Base-by-base conservation (phyloP, 2,113 vertebrate species). In the Lepisosteus oculatus region DNA sequence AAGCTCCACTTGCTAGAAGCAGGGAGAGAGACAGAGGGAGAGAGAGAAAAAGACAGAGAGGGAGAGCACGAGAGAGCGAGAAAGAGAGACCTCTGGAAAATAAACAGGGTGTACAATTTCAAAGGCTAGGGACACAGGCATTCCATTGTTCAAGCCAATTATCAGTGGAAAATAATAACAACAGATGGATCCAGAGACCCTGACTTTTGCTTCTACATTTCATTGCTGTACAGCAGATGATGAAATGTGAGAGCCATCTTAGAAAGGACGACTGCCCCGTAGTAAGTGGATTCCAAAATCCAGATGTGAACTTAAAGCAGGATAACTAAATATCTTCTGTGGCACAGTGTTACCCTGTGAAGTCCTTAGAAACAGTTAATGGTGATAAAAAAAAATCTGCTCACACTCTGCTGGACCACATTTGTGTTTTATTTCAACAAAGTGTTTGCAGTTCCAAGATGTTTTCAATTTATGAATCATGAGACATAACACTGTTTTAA, bases 111-210 rank as follows among this genome's bases (percentile, higher is more conserved):
- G 89, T 97, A 91, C 84, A 80, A 93, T 98, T 98, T 97, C 96
- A 98, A 98, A 97, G 95, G 91, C 93, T 86, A 92, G 91, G 94
- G 94, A 93, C 90, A 96, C 93, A 97, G 93, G 93, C 96, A 98
- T 98, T 95, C 95, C 96, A 96, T 97, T 98, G 97, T 97, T 96
- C 92, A 87, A 92, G 93, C 95, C 95, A 99, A 98, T 98, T 98
- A 98, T 98, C 95, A 95, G 95, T 91, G 89, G 94, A 96, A 98
- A 98, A 97, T 97, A 98, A 98, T 95, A 99, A 99, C 96, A 98
- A 94, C 96, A 99, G 96, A 98, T 97, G 96, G 95, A 95, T 94
- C 93, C 89, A 94, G 94, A 96, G 90, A 92, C 90, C 94, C 93
- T 95, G 92, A 95, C 93, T 95, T 94, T 94, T 93, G 94, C 74